These are phyloP conservation scores for Plebejus melissa DNA, from an alignment of 2,888 invertebrate genomes.

Conservation along the genomic window DNA sequence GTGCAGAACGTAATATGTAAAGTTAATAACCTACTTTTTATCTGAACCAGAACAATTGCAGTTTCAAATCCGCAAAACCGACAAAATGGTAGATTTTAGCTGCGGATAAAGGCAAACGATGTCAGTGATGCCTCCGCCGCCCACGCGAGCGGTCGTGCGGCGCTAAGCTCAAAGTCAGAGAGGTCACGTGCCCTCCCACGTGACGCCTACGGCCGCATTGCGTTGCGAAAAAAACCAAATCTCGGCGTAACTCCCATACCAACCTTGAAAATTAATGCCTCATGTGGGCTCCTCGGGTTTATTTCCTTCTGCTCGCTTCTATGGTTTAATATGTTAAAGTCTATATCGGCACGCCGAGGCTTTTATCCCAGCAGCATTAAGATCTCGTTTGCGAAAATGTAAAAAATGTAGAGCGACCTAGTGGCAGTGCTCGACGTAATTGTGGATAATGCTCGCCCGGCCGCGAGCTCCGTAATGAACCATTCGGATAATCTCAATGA, in stretches of 20 bases:
- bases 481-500: conserved; percentile 64
- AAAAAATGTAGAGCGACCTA: conserved; percentile 47
- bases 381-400: conserved; percentile 38
- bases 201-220: conserved; percentile 67
- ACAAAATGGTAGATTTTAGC: conserved; percentile 20
- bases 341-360: neutral
- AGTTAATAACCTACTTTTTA: neutral
- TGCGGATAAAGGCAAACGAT: conserved; percentile 35
- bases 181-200: conserved; percentile 74
- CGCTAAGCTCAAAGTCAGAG: conserved; percentile 53
- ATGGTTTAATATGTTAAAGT: conserved; percentile 44
- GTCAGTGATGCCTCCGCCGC: conserved; percentile 60
- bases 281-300: conserved; percentile 61
- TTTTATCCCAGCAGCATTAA: neutral
- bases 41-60: neutral
- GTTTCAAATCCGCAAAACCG: conserved; percentile 11
- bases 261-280: conserved; percentile 74
- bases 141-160: conserved; percentile 65
- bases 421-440: conserved; percentile 45
- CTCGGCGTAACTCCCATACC: conserved; percentile 59
- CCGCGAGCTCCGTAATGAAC: conserved; percentile 45
- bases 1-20: neutral
- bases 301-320: conserved; percentile 56
- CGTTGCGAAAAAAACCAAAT: conserved; percentile 74
- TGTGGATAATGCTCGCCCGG: conserved; percentile 41